Base-by-base conservation (phyloP, 2,888 invertebrate genomes). In the Poecilus cupreus region DNA sequence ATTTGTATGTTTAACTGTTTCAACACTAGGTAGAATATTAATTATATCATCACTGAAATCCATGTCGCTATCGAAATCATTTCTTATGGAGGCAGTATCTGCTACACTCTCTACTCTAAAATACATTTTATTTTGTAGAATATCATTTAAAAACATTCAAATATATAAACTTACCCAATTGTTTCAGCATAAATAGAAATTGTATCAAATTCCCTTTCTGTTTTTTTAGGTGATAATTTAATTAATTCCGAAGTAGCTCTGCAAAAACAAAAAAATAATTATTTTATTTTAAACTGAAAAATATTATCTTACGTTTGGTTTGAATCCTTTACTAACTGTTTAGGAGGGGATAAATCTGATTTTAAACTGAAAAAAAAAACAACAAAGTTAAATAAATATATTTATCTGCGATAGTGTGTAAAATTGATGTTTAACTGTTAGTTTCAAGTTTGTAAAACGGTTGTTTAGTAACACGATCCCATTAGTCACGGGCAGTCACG, bases 161-260 rank as follows among this genome's bases (percentile, higher is more conserved):
- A 77, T 13, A 37, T 11, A 57, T 64, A 64, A 22, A 77, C 39
- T 72, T 72, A 80, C 80, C 54, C 70, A n/a, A 72, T 54, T 6
- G 80, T 54, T n/a, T 72, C 80, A 8, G 80, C 80, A 57, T 72
- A 80, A 18, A 68, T 32, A 1, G 64, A 68, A 16, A 78, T 78
- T 24, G 46, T 43, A 20, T 68, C 64, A 10, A 68, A 20, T 10
- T 68, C 64, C 18, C 13, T 37, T 18, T 32, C 18, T 0, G 11
- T 8, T 39, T 68, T 68, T 18, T 37, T 37, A n/a, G 32, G 37
- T 1, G 18, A 8, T 16, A 13, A 16, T 51, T 18, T 18, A 16
- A 18, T 18, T 18, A 18, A 18, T 18, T 18, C 13, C 16, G 51
- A 24, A 22, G 2, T 51, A 5, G 0, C 24, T 24, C 24, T 57